Conservation (phyloP, 1,140 invertebrate species). For the Procambarus clarkii region DNA sequence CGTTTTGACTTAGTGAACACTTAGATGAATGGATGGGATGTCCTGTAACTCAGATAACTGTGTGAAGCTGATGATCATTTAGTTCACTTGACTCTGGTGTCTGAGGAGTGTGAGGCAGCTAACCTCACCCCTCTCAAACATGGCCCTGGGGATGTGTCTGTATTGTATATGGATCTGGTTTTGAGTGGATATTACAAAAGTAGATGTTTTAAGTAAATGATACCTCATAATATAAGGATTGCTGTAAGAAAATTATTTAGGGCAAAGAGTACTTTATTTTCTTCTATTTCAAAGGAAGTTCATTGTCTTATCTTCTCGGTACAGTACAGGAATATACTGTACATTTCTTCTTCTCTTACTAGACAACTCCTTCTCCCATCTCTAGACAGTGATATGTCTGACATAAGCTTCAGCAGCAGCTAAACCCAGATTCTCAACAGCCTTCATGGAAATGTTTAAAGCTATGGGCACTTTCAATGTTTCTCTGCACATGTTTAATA, state of each 20-base stretch:
- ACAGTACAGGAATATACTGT: not conserved
- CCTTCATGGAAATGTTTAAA: constrained; percentile 28
- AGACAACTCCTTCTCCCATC: not conserved
- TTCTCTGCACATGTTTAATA: constrained; percentile 42
- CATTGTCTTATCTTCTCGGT: not conserved
- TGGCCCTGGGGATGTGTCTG: not conserved
- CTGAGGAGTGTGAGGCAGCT: not conserved
- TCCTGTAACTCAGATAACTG: not conserved
- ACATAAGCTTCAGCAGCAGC: constrained; percentile 20
- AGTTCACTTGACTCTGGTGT: not conserved
- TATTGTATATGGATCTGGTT: constrained; percentile 11
- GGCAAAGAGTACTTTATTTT: constrained; percentile 27
- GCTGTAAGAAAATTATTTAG: constrained; percentile 22
- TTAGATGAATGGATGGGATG: not conserved
- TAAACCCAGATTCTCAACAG: constrained; percentile 43
- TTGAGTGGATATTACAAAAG: constrained; percentile 19
- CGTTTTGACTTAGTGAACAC: not conserved
- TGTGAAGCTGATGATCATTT: not conserved
- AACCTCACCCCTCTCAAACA: not conserved
- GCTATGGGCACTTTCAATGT: constrained; percentile 23
- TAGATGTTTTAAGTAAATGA: constrained; percentile 27
- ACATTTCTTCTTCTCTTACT: not conserved
- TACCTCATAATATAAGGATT: constrained; percentile 39
- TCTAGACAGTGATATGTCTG: constrained; percentile 18
- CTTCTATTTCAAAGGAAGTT: not conserved